These are phyloP conservation scores for Sceloporus undulatus DNA, from an alignment of 2,113 vertebrate species.

Conservation along the genomic window DNA sequence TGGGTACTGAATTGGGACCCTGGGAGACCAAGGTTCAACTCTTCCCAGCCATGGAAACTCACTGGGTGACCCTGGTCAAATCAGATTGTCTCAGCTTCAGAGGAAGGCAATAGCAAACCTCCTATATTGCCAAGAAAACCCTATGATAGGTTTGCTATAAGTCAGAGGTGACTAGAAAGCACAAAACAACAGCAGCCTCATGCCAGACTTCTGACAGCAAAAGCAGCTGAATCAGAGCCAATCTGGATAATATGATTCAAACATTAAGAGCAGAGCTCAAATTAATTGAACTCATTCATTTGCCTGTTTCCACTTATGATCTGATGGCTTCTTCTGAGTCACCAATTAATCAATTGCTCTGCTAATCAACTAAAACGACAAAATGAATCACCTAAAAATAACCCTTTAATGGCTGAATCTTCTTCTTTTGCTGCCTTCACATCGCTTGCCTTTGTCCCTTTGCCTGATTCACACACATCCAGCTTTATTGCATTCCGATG, in stretches of 20 bases:
- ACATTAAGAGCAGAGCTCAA: neutral
- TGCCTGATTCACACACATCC: neutral
- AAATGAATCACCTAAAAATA: neutral
- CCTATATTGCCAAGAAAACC: too few species aligned
- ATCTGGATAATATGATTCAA: neutral
- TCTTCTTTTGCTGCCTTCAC: conserved; percentile 17
- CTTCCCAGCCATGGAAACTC: too few species aligned
- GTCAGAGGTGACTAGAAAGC: too few species aligned
- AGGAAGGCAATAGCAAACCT: too few species aligned
- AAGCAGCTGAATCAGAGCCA: neutral
- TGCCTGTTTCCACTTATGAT: neutral
- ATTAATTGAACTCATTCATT: neutral
- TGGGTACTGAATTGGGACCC: too few species aligned
- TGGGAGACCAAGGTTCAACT: too few species aligned
- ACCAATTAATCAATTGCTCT: neutral
- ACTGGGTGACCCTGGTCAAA: too few species aligned
- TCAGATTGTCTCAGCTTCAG: too few species aligned
- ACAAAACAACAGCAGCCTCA: neutral
- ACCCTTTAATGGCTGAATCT: neutral
- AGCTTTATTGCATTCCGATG: neutral
- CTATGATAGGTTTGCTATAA: too few species aligned
- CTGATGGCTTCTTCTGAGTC: neutral
- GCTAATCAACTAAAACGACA: neutral
- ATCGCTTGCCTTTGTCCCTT: conserved; percentile 36
- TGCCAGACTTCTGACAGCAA: neutral